phyloP scores from a whole-genome alignment of 2,888 invertebrate species.

The Diarsia rubi region DNA sequence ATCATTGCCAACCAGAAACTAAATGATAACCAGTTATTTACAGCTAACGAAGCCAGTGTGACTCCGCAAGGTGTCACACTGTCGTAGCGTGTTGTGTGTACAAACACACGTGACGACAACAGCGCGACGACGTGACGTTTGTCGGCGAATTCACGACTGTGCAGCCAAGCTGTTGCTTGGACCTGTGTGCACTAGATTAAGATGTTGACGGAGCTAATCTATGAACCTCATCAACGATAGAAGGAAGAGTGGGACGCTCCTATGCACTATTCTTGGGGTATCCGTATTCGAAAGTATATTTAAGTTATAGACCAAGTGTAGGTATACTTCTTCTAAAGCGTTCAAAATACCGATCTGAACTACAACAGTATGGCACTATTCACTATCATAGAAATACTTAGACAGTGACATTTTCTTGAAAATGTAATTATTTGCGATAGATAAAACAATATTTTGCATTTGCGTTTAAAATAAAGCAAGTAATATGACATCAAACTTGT shows the following conservation, averaged over 20 bases:
- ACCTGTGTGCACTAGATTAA: neutral
- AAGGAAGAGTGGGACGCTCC: neutral
- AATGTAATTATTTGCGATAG: too few relatives aligned
- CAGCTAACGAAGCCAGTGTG: neutral
- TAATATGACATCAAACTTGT: too few relatives aligned
- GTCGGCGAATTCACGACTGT: slow-evolving; percentile 14
- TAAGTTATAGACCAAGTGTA: neutral
- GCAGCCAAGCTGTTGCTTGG: slow-evolving; percentile 26
- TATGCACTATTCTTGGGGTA: neutral
- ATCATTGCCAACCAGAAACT: neutral
- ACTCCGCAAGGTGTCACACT: slow-evolving; percentile 33
- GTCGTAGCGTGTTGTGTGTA: slow-evolving; percentile 19
- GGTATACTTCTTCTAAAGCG: neutral
- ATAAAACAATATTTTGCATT: too few relatives aligned
- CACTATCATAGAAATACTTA: too few relatives aligned
- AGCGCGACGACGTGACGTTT: slow-evolving; percentile 33
- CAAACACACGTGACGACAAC: slow-evolving; percentile 49
- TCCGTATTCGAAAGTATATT: neutral
- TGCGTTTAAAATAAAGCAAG: too few relatives aligned
- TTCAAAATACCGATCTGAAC: neutral
- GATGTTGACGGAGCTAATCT: neutral
- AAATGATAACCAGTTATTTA: neutral
- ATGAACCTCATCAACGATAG: neutral
- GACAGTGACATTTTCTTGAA: too few relatives aligned
- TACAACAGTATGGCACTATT: too few relatives aligned